Evolutionary conservation across 2,888 invertebrate species (phyloP), one percentile per base, ranked within the genome.

Genomic region (Sipha maydis): DNA sequence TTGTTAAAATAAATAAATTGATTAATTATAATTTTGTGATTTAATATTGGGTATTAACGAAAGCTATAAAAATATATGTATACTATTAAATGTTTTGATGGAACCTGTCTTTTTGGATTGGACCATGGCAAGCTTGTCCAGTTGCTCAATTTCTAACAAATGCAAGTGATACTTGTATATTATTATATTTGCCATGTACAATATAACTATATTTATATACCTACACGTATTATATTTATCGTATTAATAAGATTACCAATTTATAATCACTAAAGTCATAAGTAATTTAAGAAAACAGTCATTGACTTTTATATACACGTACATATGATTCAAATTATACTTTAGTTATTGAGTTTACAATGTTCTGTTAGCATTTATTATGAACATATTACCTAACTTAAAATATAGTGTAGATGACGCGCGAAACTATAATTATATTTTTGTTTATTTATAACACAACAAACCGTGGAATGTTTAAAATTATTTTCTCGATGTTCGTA

Each of bases 381-480:
- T n/a, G 67, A 69, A 78, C 48, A 76, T 11, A 21, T 75, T 84
- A 84, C 76, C 84, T 78, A 69, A 85, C 78, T 85, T 77, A 89
- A 89, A 83, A 89, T 86, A 86, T 86, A 28, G 79, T 56, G 73
- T 80, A 71, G 86, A 80, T 86, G 88, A 88, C 88, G 88, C 75
- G 82, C 67, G 61, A 82, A 75, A 88, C 88, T 88, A 88, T 88
- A 88, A 88, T 88, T 88, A 88, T 82, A 88, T 88, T 82, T 88
- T 67, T 88, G 88, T 88, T 88, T 88, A 88, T 88, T 88, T 88
- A 82, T 88, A 88, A 88, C 85, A 85, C 67, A 85, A 75, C 56
- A 83, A 67, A 85, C 85, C 19, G n/a, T 67, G 48, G 85, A 85
- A 85, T 78, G 85, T 78, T 77, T 41, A 77, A 41, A 67, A 77